phyloP scores from a whole-genome alignment of 2,797 vertebrate genomes.

The Macropus fuliginosus region DNA sequence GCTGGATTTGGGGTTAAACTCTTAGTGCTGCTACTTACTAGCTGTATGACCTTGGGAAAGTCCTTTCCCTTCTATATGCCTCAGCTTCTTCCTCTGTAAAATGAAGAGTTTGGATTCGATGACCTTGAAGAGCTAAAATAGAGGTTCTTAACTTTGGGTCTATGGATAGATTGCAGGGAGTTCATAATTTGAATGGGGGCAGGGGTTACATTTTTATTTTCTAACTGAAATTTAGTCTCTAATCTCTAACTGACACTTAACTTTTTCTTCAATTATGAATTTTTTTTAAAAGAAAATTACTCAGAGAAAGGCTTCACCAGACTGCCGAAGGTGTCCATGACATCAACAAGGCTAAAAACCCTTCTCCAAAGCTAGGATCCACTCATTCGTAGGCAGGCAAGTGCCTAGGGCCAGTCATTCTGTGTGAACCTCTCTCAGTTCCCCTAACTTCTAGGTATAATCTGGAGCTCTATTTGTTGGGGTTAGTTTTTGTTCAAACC shows the following conservation, averaged over 20 bases:
- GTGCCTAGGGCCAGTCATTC: background rate
- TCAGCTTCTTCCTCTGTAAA: background rate
- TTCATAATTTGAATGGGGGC: background rate
- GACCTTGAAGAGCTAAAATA: background rate
- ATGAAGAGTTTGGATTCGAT: background rate
- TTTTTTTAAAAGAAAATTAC: background rate
- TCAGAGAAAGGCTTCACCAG: background rate
- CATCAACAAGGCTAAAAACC: background rate
- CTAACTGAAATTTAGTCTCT: background rate
- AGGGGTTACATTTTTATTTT: background rate
- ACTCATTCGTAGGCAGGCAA: background rate
- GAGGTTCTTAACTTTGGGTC: background rate
- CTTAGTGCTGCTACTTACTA: background rate
- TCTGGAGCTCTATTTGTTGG: background rate
- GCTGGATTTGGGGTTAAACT: background rate
- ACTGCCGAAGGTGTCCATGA: background rate
- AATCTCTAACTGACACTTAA: background rate
- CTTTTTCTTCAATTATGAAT: background rate
- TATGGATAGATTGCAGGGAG: background rate
- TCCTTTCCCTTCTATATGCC: background rate
- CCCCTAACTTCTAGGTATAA: background rate
- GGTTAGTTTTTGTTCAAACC: background rate
- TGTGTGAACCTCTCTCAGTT: background rate
- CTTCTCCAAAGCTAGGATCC: background rate
- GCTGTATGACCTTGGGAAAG: background rate